Conservation (phyloP, 1,140 invertebrate species). For the Arion vulgaris region DNA sequence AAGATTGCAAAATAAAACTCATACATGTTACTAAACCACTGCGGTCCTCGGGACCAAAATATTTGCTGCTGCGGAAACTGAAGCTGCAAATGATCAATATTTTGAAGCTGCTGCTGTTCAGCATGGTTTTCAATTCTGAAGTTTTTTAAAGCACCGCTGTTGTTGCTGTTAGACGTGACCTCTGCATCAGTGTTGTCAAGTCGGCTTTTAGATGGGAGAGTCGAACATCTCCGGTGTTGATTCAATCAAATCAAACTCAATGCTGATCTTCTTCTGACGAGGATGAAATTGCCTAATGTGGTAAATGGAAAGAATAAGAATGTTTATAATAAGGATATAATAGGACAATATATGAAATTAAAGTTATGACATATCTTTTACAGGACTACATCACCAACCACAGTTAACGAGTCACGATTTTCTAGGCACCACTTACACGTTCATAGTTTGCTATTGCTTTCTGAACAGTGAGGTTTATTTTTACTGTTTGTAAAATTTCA, state of each 20-base stretch:
- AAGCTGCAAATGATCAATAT: background rate
- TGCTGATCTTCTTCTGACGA: conserved; percentile 77
- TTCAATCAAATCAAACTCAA: conserved; percentile 77
- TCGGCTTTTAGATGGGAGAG: background rate
- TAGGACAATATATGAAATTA: no score
- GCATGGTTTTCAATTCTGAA: background rate
- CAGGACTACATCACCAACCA: no score
- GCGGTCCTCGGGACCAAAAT: background rate
- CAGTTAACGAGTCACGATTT: no score
- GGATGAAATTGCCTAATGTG: conserved; percentile 79
- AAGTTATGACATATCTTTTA: no score
- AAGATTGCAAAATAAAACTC: background rate
- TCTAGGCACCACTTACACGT: no score
- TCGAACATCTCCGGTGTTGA: conserved; percentile 29
- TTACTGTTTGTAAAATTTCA: no score
- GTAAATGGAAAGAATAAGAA: no score
- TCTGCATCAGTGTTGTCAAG: background rate
- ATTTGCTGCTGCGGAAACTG: background rate
- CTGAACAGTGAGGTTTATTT: no score
- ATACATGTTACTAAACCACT: background rate
- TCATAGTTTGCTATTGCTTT: no score
- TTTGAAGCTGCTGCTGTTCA: background rate
- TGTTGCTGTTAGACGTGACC: background rate
- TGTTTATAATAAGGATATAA: no score
- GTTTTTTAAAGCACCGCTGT: background rate